Evolutionary conservation across 2,113 vertebrate species (phyloP).

Genomic region (Potamarius usumacintae): DNA sequence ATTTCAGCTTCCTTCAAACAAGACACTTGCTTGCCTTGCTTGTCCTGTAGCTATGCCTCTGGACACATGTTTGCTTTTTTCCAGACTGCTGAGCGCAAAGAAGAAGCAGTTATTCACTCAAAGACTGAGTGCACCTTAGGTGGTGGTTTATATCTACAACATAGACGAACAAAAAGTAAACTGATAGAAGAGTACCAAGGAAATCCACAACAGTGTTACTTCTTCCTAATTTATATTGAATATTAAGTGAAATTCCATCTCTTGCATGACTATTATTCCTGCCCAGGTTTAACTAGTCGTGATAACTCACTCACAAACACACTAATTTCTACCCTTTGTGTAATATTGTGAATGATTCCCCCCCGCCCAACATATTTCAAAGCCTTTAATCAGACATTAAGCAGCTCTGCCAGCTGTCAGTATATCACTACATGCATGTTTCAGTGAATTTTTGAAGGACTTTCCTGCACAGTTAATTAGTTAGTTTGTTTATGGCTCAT

Average conservation of each 20-base stretch:
- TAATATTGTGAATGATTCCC: neutral
- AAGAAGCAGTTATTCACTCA: neutral
- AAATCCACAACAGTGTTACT: neutral
- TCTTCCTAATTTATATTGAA: neutral
- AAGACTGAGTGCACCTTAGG: neutral
- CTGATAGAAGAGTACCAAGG: neutral
- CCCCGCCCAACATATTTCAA: neutral
- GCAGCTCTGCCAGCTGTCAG: neutral
- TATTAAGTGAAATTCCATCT: neutral
- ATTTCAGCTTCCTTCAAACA: neutral
- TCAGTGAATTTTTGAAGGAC: neutral
- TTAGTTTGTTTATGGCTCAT: neutral
- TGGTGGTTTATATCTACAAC: neutral
- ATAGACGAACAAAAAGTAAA: neutral
- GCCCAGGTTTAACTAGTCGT: neutral
- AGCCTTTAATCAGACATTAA: neutral
- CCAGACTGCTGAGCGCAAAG: neutral
- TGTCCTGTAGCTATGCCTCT: slow-evolving; percentile 1
- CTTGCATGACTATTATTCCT: neutral
- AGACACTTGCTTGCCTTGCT: neutral
- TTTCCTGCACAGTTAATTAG: neutral
- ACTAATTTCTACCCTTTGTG: neutral
- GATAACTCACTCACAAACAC: neutral
- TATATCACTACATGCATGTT: neutral
- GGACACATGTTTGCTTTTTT: neutral